Evolutionary conservation across 2,888 invertebrate genomes (phyloP).

Genomic region (Callyntrura sp.): DNA sequence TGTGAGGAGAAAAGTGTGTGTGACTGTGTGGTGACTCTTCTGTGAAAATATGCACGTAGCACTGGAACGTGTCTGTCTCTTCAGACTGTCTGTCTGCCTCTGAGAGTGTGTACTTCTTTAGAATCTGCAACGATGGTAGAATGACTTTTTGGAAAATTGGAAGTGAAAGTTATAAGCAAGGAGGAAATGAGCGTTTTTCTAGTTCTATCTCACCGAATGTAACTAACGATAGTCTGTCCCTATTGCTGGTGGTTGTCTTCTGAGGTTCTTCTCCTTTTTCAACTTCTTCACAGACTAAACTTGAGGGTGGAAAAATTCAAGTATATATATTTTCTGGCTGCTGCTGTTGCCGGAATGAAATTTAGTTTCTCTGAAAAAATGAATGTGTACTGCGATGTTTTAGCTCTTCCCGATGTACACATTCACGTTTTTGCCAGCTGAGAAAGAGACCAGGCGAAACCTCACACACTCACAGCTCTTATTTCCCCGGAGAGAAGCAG

Average conservation of each 20-base stretch:
- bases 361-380: constrained; percentile 47
- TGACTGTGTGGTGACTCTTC: constrained; percentile 50
- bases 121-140: constrained; percentile 57
- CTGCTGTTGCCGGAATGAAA: constrained; percentile 44
- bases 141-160: constrained; percentile 73
- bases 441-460: constrained; percentile 63
- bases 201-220: constrained; percentile 31
- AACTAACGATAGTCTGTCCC: not conserved
- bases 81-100: constrained; percentile 25
- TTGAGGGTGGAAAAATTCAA: constrained; percentile 58
- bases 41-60: constrained; percentile 70
- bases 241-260: constrained; percentile 34
- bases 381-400: constrained; percentile 53
- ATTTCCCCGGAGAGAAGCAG: constrained; percentile 76
- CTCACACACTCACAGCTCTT: constrained; percentile 72
- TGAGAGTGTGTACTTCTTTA: constrained; percentile 47
- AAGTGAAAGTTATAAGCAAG: constrained; percentile 77
- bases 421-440: constrained; percentile 56
- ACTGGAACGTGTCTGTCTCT: constrained; percentile 48
- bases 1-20: constrained; percentile 32
- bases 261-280: constrained; percentile 25
- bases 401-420: constrained; percentile 26
- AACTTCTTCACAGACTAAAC: constrained; percentile 39
- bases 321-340: constrained; percentile 12
- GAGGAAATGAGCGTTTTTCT: constrained; percentile 76